Evolutionary conservation across 1,140 invertebrate species (phyloP), one percentile per base, ranked within the genome.

Genomic region (Drepana arcuata): DNA sequence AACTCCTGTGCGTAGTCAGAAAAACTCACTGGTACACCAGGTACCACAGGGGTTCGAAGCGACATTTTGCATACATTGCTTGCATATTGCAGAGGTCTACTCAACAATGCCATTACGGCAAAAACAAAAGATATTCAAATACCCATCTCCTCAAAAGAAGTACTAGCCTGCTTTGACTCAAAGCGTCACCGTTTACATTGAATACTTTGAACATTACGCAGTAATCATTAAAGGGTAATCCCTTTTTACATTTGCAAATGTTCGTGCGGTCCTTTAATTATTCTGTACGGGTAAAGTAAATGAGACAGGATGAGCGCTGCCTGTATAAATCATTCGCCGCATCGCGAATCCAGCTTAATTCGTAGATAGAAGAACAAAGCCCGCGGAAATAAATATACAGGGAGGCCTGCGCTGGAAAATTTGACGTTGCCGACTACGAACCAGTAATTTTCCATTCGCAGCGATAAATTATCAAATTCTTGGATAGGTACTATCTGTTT

Each of bases 251-350:
- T 71, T 70, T 64, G 56, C 61, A 49, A 73, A 58, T 64, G 59
- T 74, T 75, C 68, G 68, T 53, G 54, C 49, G 38, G 56, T 59
- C 58, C 57, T 61, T 61, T 80, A 78, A 80, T 80, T 75, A 75
- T 75, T 69, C 67, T 60, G 57, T 48, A 58, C 59, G 62, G 39
- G 48, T 48, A 42, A 55, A 68, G 73, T 80, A 80, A 80, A 80
- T 78, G 74, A 77, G 72, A 15, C 46, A 52, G 73, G 69, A 73
- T 78, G 64, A 80, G 59, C 64, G 56, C 62, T 50, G 63, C 62
- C 69, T 67, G 60, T 75, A 72, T 80, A 80, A 80, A 80, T 80
- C 69, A 80, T 80, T 80, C 60, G 58, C 40, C 49, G 59, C 46
- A 50, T 58, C 49, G 56, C 50, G 62, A 50, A 59, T 75, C 62